Evolutionary conservation across 2,888 invertebrate species (phyloP).

Genomic region (Dolichopus griseipennis): DNA sequence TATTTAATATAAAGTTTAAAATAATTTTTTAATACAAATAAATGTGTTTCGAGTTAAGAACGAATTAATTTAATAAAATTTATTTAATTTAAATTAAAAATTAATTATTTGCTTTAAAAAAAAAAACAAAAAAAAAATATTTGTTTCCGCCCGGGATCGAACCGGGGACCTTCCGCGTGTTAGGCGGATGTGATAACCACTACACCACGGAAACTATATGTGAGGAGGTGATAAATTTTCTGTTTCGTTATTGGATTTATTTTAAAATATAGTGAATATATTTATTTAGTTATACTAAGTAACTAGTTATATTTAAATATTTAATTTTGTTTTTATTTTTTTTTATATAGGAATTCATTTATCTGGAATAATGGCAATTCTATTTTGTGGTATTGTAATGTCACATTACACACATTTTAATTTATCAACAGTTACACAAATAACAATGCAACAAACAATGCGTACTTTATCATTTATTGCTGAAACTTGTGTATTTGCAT

Average conservation of each 20-base stretch:
- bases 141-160: constrained; percentile 13
- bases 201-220: constrained; percentile 11
- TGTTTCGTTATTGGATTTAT: background rate
- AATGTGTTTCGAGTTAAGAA: too few relatives aligned
- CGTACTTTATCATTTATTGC: constrained; percentile 94
- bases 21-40: too few relatives aligned
- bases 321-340: background rate
- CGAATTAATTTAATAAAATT: too few relatives aligned
- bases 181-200: constrained; percentile 13
- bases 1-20: too few relatives aligned
- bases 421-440: constrained; percentile 94
- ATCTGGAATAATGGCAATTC: constrained; percentile 97
- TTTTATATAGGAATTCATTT: constrained; percentile 54
- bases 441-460: constrained; percentile 99
- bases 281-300: too few relatives aligned
- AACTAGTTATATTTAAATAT: too few relatives aligned
- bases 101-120: too few relatives aligned
- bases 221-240: background rate
- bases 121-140: background rate
- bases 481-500: constrained; percentile 98
- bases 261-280: too few relatives aligned
- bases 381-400: constrained; percentile 99
- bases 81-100: too few relatives aligned
- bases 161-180: constrained; percentile 13
- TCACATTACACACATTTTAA: constrained; percentile 99